These are phyloP conservation scores for Azorinus chamasolen DNA, from an alignment of 2,888 invertebrate genomes.

Conservation along the genomic window DNA sequence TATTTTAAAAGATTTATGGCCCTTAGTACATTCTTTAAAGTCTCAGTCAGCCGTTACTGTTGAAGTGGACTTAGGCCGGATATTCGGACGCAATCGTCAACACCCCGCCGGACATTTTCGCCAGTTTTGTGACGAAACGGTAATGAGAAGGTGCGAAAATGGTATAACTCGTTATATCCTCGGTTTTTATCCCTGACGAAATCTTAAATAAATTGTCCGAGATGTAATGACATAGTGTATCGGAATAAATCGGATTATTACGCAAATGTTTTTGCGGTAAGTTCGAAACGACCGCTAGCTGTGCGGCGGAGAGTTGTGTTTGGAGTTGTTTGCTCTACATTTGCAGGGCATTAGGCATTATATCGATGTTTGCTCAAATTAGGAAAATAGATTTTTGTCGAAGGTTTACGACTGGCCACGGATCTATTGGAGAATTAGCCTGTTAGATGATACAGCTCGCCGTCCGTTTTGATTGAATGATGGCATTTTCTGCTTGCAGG, in stretches of 20 bases:
- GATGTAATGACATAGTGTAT: constrained; percentile 26
- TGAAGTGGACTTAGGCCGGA: constrained; percentile 15
- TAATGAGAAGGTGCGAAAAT: constrained; percentile 53
- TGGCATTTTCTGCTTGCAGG: too few species aligned
- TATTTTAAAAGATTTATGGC: constrained; percentile 56
- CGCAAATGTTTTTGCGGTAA: constrained; percentile 24
- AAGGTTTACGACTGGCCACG: too few species aligned
- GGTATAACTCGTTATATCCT: constrained; percentile 9
- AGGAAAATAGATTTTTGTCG: too few species aligned
- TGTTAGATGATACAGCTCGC: too few species aligned
- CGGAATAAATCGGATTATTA: constrained; percentile 51
- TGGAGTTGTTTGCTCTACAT: too few species aligned
- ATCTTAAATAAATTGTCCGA: background rate
- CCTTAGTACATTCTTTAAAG: background rate
- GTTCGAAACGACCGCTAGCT: background rate
- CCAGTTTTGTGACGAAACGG: constrained; percentile 46
- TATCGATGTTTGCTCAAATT: too few species aligned
- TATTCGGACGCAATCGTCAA: constrained; percentile 19
- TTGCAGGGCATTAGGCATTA: too few species aligned
- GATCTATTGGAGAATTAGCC: too few species aligned
- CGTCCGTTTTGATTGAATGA: too few species aligned
- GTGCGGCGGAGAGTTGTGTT: background rate
- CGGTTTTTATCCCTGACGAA: background rate
- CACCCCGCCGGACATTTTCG: constrained; percentile 38
- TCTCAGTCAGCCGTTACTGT: constrained; percentile 11